Evolutionary conservation across 2,888 invertebrate species (phyloP), one percentile per base, ranked within the genome.

Genomic region (Zonitis immaculata): DNA sequence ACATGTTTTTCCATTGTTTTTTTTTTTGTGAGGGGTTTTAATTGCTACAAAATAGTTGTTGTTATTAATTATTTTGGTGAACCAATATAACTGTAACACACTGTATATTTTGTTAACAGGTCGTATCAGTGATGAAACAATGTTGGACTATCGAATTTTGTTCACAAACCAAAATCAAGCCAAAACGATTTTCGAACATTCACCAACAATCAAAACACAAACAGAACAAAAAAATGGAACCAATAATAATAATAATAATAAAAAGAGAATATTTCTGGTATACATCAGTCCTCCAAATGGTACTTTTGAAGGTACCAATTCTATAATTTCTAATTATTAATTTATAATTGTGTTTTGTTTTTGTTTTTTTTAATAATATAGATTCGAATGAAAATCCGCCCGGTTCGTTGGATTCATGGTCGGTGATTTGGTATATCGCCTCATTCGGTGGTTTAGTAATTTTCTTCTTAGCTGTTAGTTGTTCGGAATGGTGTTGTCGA

Each of bases 381-480:
- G 14, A 9, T 16, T 16, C 7, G 3, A 16, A 16, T 8, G 3
- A 9, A 8, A 3, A 35, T 14, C 2, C 1, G 1, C 6, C 39
- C 11, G 16, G 9, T 16, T 9, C 75, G 0, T 60, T 78, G 62
- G 79, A 80, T 61, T 78, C 80, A 0, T 80, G 80, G 80, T 80
- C 81, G 22, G 78, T 81, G 48, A 74, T 81, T 6, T 81, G 81
- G 80, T 81, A 81, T 73, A 76, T 81, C 46, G 80, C 80, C 2
- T 80, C 80, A 1, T 81, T 81, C 61, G 80, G 80, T 4, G 80
- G 80, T 1, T 69, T 82, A 16, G 79, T 81, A 2, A 76, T 78
- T 5, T 81, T 81, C 67, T 81, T 81, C 68, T 72, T 81, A 30
- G 75, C 81, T 7, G 78, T 81, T 18, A 80, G 79, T 47, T 81